phyloP scores from a whole-genome alignment of 2,113 vertebrate genomes.

The Bubo scandiacus region DNA sequence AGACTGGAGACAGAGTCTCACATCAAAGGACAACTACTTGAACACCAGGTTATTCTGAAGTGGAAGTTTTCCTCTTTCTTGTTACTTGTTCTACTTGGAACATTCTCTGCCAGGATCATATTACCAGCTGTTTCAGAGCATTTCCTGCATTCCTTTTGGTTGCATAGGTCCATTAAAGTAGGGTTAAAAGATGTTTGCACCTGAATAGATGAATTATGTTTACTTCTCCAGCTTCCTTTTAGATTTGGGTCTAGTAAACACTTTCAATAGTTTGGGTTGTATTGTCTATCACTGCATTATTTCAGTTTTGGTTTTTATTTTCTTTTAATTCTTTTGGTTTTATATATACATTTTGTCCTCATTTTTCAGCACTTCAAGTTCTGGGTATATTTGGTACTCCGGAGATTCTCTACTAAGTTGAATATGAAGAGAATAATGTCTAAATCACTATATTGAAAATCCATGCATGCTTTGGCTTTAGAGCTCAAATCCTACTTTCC shows the following conservation, averaged over 20 bases:
- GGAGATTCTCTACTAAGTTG: not conserved
- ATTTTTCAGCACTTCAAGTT: not conserved
- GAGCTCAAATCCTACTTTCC: not conserved
- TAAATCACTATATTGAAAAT: not conserved
- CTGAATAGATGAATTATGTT: not conserved
- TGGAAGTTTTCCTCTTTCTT: not conserved
- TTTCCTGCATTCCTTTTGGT: not conserved
- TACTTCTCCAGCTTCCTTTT: not conserved
- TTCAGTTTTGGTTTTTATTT: not conserved
- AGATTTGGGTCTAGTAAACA: not conserved
- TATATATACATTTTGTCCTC: not conserved
- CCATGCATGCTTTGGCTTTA: not conserved
- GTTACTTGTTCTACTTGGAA: not conserved
- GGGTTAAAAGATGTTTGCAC: not conserved
- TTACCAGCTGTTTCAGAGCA: not conserved
- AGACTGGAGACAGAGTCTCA: not conserved
- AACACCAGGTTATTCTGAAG: not conserved
- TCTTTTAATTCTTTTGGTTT: not conserved
- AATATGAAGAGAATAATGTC: not conserved
- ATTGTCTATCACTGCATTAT: not conserved
- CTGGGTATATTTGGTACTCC: not conserved
- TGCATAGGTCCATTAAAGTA: not conserved
- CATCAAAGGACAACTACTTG: not conserved
- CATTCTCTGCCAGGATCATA: not conserved
- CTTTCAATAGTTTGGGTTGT: not conserved